phyloP scores from a whole-genome alignment of 2,113 vertebrate species.

The Pterocles orientalis region DNA sequence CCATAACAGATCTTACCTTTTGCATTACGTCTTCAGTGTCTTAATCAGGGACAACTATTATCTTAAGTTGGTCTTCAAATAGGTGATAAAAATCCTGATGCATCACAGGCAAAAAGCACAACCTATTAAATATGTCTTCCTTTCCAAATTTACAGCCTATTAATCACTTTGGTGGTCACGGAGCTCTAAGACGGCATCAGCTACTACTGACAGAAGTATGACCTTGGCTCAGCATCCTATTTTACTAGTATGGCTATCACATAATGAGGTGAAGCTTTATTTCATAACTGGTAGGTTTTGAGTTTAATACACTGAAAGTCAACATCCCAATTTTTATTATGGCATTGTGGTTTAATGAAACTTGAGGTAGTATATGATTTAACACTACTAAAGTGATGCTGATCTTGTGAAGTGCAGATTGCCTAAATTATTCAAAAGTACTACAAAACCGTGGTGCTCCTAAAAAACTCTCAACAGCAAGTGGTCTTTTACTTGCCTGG shows the following conservation, averaged over 20 bases:
- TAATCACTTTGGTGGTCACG: background rate
- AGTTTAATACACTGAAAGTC: background rate
- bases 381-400: background rate
- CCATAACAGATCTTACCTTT: background rate
- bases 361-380: background rate
- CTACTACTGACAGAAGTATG: background rate
- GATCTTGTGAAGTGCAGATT: background rate
- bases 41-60: background rate
- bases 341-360: background rate
- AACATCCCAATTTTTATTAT: background rate
- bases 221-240: background rate
- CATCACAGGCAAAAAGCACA: background rate
- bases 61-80: background rate
- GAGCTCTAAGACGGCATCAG: background rate
- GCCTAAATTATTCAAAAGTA: background rate
- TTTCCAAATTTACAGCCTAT: background rate
- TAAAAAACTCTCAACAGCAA: background rate
- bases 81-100: background rate
- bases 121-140: background rate
- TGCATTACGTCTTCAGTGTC: background rate
- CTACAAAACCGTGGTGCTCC: background rate
- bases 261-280: background rate
- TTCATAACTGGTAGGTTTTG: background rate
- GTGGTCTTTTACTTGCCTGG: background rate
- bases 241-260: background rate